Percentiles rank a stretch among this genome's conserved stretches.
Evolutionary conservation across 2,113 vertebrate species (phyloP).

Genomic region (Labeo rohita): DNA sequence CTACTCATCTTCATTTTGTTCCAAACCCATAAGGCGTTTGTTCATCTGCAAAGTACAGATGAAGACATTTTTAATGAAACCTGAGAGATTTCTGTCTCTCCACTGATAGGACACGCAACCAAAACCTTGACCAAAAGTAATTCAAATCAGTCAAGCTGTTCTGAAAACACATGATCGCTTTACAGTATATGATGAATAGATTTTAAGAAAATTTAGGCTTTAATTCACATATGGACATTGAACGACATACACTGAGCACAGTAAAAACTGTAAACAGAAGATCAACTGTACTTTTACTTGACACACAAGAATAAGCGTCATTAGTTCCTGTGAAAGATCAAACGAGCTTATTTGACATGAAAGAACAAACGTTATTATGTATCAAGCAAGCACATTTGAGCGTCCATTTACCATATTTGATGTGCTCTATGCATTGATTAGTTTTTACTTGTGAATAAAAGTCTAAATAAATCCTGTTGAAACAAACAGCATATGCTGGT

Average conservation of each 20-base stretch:
- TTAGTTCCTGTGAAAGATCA: background rate
- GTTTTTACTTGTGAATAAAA: no score
- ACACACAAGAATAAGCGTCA: background rate
- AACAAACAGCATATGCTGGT: no score
- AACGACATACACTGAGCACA: background rate
- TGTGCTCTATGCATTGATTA: no score
- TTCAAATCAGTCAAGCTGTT: background rate
- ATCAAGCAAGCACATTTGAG: background rate
- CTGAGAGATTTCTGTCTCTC: slow-evolving; percentile 11
- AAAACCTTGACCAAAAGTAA: background rate
- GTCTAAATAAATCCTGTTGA: no score
- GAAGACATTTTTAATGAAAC: background rate
- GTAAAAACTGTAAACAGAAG: background rate
- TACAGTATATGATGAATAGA: background rate
- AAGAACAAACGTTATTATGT: background rate
- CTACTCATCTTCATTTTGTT: background rate
- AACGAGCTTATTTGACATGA: background rate
- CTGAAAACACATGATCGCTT: background rate
- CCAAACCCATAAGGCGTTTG: background rate
- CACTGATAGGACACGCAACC: background rate
- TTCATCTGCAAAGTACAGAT: background rate
- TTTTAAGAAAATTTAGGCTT: background rate
- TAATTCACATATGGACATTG: background rate
- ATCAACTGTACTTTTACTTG: background rate
- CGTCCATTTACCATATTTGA: background rate